Base-by-base conservation (phyloP, 2,888 invertebrate species). In the Hyles lineata region DNA sequence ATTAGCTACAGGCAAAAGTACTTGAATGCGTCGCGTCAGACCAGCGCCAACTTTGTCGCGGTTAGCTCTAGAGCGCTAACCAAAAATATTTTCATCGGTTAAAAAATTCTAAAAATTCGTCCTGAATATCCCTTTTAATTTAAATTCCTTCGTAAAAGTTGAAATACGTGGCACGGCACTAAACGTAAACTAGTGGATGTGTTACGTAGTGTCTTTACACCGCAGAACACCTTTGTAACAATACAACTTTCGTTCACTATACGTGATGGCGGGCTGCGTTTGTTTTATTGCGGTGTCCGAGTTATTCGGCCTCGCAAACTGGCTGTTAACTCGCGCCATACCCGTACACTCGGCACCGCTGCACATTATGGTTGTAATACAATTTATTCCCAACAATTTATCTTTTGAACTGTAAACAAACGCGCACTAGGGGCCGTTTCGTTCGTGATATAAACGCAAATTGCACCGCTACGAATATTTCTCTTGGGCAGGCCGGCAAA, bases 261-360 rank as follows among this genome's bases (percentile, higher is more conserved):
- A 83, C 83, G 85, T 88, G 86, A 84, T 77, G 83, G 78, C 76
- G 75, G 81, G 76, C 73, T 77, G 78, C 80, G 86, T 87, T 85
- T 85, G 84, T 88, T 88, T 89, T 87, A 88, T 86, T 86, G 85
- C 81, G 83, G 84, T 83, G 82, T 80, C 82, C 82, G 79, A 76
- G 23, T 43, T 83, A 79, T 76, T 78, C 78, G 76, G 76, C 79
- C 35, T 76, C 78, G 78, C 80, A 84, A 86, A 87, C 85, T 83
- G 79, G 80, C 85, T 80, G 83, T 85, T 86, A 87, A 83, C 85
- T 83, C 80, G 78, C 74, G 67, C 74, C 73, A 76, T 75, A 76
- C 78, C 76, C 74, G 71, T 71, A 74, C 73, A 74, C 75, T 76
- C 80, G 77, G 76, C 80, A 67, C 43, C 23, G 23, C 67, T 50